These are phyloP conservation scores for Neotoxoptera formosana DNA, from an alignment of 1,140 invertebrate genomes.

Conservation along the genomic window DNA sequence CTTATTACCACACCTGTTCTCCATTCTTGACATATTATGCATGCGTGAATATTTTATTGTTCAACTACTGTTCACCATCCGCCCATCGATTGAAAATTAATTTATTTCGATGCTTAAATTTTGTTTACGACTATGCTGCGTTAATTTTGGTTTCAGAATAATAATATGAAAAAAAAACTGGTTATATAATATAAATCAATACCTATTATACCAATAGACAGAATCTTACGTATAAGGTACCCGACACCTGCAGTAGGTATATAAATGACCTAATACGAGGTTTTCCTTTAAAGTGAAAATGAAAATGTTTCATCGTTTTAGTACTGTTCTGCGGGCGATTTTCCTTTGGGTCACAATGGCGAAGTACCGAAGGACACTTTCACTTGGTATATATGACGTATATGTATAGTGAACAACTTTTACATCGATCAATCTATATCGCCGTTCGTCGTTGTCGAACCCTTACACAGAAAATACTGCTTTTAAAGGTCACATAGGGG, in stretches of 20 bases:
- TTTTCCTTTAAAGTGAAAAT: slow-evolving; percentile 14
- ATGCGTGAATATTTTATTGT: background rate
- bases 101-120: background rate
- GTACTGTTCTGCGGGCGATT: background rate
- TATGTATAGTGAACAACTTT: background rate
- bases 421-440: background rate
- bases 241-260: background rate
- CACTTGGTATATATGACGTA: background rate
- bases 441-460: background rate
- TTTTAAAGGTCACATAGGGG: background rate
- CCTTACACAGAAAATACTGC: background rate
- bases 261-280: background rate
- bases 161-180: background rate
- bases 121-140: background rate
- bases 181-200: background rate
- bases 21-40: background rate
- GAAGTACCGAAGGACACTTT: background rate
- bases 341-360: background rate
- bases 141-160: background rate
- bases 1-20: background rate
- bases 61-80: background rate
- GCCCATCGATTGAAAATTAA: background rate
- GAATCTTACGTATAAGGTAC: background rate
- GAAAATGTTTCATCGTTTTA: background rate
- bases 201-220: background rate